Evolutionary conservation across 2,113 vertebrate genomes (phyloP).

Genomic region (Hyperopisus bebe): DNA sequence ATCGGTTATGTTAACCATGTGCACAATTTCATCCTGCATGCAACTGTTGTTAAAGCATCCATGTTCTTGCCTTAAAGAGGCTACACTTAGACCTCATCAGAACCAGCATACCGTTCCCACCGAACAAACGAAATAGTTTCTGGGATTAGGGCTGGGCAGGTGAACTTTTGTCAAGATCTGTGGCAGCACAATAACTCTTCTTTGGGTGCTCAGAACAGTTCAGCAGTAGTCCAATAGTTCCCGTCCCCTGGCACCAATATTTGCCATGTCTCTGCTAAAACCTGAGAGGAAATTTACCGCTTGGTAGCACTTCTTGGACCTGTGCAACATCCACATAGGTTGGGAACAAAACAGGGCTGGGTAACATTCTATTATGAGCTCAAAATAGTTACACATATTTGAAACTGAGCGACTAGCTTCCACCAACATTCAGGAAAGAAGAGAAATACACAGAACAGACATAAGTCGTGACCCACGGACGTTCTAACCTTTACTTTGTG

Average conservation of each 20-base stretch:
- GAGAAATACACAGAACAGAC: not conserved
- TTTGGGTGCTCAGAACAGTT: not conserved
- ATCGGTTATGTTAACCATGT: not conserved
- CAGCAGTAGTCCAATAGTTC: not conserved
- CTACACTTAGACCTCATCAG: not conserved
- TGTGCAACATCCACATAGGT: not conserved
- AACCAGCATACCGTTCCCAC: not conserved
- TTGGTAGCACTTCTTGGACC: not conserved
- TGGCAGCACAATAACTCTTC: not conserved
- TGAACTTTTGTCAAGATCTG: not conserved
- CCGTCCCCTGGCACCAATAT: not conserved
- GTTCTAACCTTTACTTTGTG: constrained; percentile 15
- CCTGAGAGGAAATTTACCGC: not conserved
- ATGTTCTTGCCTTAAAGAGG: not conserved
- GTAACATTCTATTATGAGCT: not conserved
- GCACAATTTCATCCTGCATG: not conserved
- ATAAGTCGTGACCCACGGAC: not conserved
- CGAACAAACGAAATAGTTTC: not conserved
- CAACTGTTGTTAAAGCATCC: not conserved
- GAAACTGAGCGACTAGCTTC: not conserved
- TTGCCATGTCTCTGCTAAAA: not conserved
- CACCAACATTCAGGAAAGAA: not conserved
- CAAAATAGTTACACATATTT: not conserved
- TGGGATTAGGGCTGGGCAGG: not conserved
- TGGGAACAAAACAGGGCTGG: not conserved